These are phyloP conservation scores for Athalia circularis DNA, from an alignment of 2,888 invertebrate species.

Conservation along the genomic window DNA sequence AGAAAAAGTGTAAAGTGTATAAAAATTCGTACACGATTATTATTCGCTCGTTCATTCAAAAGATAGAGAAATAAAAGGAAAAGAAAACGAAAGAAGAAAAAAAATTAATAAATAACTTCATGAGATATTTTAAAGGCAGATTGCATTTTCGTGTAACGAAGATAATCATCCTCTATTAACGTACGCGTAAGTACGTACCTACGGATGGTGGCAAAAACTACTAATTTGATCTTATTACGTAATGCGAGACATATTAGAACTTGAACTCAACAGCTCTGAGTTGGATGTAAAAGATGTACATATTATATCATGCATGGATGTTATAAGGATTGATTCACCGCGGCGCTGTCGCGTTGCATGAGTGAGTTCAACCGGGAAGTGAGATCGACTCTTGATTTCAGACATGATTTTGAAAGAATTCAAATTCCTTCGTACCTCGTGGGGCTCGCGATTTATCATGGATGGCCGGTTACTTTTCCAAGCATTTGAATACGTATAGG, in stretches of 20 bases:
- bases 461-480: not conserved
- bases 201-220: not conserved
- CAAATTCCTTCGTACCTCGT: slow-evolving; percentile 21
- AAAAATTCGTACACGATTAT: no score
- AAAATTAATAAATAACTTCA: no score
- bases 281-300: slow-evolving; percentile 1
- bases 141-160: no score
- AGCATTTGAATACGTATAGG: not conserved
- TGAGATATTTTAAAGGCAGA: no score
- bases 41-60: no score
- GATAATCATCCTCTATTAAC: no score
- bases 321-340: slow-evolving; percentile 25
- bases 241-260: not conserved
- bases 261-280: not conserved
- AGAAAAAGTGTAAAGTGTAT: no score
- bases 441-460: slow-evolving; percentile 5
- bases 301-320: not conserved
- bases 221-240: slow-evolving; percentile 6
- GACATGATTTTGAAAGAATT: slow-evolving; percentile 25
- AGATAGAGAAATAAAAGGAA: no score
- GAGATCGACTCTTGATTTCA: slow-evolving; percentile 17
- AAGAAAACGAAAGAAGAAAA: no score
- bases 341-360: slow-evolving; percentile 30
- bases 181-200: no score
- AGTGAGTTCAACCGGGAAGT: slow-evolving; percentile 4